Base-by-base conservation (phyloP, 2,113 vertebrate genomes). In the Cyprinodon variegatus region DNA sequence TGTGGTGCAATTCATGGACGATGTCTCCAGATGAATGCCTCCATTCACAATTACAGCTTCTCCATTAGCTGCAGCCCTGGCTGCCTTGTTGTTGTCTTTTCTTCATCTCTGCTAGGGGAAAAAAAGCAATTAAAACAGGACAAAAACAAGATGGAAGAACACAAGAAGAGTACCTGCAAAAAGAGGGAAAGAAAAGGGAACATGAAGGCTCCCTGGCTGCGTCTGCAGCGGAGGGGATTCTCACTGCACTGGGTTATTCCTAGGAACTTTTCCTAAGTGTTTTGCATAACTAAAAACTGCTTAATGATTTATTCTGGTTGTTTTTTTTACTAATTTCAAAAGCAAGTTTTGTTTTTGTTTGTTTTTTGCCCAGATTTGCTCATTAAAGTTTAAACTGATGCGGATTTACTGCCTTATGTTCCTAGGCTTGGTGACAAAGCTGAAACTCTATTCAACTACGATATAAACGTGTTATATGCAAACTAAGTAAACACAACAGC, bases 41-140 rank as follows among this genome's bases (percentile, higher is more conserved):
- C 91, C 90, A 93, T 94, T 94, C 91, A 93, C 89, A 91, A 90
- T 91, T 89, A 89, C 90, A 91, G 92, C 85, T 89, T 91, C 91
- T 93, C 91, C 90, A 92, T 93, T 93, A 93, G 90, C 87, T 80
- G 84, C 86, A 83, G 87, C 85, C 68, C 76, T 87, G 63, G 5
- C 79, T 43, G 82, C 81, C 89, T 86, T 87, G 90, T 91, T 92
- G 90, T 92, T 87, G 89, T 90, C 89, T 89, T 90, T 86, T 86
- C 80, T 90, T 90, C 77, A 74, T 85, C 80, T 77, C 81, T 86
- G 85, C 73, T 69, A 85, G 79, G 29, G 76, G 65, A 72, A 60
- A 82, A 86, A 85, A 92, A 82, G 86, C 92, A 92, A 94, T 94
- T 94, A 93, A 92, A 93, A 82, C 76, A 64, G 89, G 84, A 94